Evolutionary conservation across 2,888 invertebrate genomes (phyloP).

Genomic region (Hypselothyrea guttata): DNA sequence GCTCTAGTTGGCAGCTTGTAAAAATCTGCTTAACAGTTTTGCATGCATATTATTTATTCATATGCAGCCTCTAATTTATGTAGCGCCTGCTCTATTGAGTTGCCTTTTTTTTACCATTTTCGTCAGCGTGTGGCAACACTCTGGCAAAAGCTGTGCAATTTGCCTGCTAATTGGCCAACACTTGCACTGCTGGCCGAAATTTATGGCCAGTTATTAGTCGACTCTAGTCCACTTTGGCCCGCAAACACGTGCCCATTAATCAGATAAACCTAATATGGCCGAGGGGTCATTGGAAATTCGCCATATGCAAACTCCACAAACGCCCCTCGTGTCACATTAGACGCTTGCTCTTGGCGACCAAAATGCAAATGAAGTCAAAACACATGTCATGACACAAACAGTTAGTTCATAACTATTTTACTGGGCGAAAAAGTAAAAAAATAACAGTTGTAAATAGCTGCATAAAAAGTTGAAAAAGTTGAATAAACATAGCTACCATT

Average conservation of each 20-base stretch:
- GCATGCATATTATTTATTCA: conserved; percentile 22
- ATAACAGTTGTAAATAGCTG: no score
- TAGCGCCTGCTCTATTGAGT: conserved; percentile 24
- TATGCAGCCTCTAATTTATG: conserved; percentile 48
- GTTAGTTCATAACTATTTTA: no score
- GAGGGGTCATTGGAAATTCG: conserved; percentile 3
- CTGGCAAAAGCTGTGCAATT: conserved; percentile 41
- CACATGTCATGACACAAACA: not conserved
- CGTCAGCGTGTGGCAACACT: conserved; percentile 36
- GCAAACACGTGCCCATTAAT: conserved; percentile 63
- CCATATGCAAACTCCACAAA: not conserved
- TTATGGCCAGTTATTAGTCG: conserved; percentile 60
- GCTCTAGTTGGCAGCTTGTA: conserved; percentile 29
- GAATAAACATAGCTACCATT: no score
- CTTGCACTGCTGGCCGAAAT: conserved; percentile 61
- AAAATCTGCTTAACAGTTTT: conserved; percentile 26
- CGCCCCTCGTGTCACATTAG: conserved; percentile 32
- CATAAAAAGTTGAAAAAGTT: no score
- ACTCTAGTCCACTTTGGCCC: conserved; percentile 23
- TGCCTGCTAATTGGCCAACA: conserved; percentile 67
- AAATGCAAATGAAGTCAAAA: conserved; percentile 24
- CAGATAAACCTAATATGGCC: conserved; percentile 31
- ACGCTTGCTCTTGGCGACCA: not conserved
- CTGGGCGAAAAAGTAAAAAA: no score
- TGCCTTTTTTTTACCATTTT: conserved; percentile 21